phyloP scores from a whole-genome alignment of 1,140 invertebrate species.

The Vanessa atalanta region DNA sequence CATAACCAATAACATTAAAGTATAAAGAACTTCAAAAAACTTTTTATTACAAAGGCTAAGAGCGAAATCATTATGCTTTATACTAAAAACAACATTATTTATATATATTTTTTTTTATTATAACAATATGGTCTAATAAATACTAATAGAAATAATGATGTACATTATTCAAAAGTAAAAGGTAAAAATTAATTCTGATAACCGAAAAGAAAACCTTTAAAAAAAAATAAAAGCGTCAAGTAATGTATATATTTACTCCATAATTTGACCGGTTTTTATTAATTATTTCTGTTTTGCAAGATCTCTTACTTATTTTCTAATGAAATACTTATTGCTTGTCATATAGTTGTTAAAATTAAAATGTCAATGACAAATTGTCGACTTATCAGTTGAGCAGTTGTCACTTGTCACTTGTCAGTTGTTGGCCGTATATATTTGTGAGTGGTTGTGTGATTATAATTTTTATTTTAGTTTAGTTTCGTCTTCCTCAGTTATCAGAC shows the following conservation, averaged over 20 bases:
- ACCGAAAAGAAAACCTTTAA: too few relatives aligned
- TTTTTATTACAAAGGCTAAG: background rate
- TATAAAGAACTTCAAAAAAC: background rate
- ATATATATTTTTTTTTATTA: too few relatives aligned
- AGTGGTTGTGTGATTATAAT: constrained; percentile 63
- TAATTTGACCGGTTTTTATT: too few relatives aligned
- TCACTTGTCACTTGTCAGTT: constrained; percentile 50
- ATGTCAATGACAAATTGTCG: background rate
- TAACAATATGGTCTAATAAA: too few relatives aligned
- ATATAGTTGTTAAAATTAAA: background rate
- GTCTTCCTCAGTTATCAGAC: constrained; percentile 19
- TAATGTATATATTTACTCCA: too few relatives aligned
- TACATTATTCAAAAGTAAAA: too few relatives aligned
- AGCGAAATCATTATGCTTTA: background rate
- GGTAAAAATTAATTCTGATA: too few relatives aligned
- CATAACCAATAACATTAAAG: background rate
- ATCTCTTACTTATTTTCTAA: too few relatives aligned
- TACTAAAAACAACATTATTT: background rate
- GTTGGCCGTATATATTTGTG: constrained; percentile 46
- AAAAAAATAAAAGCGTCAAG: too few relatives aligned
- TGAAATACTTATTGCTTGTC: too few relatives aligned
- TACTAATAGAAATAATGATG: too few relatives aligned
- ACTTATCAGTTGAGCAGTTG: background rate
- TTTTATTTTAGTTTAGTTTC: constrained; percentile 51
- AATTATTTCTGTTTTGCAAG: too few relatives aligned